phyloP scores from a whole-genome alignment of 2,113 vertebrate genomes.

The Choloepus hoffmanni region DNA sequence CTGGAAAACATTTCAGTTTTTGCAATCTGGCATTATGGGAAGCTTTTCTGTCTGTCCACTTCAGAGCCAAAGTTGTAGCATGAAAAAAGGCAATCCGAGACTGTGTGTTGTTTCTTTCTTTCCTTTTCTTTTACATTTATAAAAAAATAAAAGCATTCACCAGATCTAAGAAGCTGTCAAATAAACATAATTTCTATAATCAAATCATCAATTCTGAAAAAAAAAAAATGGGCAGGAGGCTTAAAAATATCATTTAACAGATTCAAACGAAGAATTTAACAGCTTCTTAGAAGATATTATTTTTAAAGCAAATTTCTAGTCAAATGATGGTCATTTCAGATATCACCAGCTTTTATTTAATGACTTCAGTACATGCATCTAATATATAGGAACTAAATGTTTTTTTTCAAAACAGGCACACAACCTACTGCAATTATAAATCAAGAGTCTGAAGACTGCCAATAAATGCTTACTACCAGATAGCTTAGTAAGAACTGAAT shows the following conservation, averaged over 20 bases:
- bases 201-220: constrained; percentile 65
- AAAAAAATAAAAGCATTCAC: constrained; percentile 78
- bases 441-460: constrained; percentile 28
- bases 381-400: constrained; percentile 16
- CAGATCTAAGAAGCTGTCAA: constrained; percentile 80
- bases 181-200: constrained; percentile 58
- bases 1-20: constrained; percentile 89
- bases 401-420: not conserved
- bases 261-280: constrained; percentile 80
- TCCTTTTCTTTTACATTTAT: constrained; percentile 70
- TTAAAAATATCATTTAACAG: constrained; percentile 53
- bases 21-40: constrained; percentile 83
- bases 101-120: constrained; percentile 74
- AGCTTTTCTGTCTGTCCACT: constrained; percentile 79
- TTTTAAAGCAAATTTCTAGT: constrained; percentile 84
- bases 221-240: not conserved
- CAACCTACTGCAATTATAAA: constrained; percentile 57
- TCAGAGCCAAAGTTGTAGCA: constrained; percentile 75
- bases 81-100: constrained; percentile 83
- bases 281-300: constrained; percentile 77
- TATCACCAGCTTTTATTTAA: constrained; percentile 37
- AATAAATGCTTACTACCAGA: constrained; percentile 16
- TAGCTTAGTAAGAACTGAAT: constrained; percentile 21
- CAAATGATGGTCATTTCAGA: constrained; percentile 62
- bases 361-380: not conserved